These are phyloP conservation scores for Lydus trimaculatus DNA, from an alignment of 2,888 invertebrate genomes.

Conservation along the genomic window DNA sequence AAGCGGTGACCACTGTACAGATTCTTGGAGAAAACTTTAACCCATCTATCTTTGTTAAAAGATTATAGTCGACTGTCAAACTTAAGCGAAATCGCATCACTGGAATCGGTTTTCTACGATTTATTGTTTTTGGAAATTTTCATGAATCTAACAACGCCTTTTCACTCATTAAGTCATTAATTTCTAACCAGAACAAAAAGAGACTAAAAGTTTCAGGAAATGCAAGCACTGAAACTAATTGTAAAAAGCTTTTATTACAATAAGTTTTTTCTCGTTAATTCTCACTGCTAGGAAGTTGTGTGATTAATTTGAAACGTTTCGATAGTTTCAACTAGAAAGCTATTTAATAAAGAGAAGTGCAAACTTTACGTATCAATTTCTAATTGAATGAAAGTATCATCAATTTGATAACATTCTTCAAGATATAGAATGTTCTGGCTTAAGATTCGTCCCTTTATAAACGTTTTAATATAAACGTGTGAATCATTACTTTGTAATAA, in stretches of 20 bases:
- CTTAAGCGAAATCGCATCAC: too few species aligned
- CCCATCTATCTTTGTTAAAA: constrained; percentile 10
- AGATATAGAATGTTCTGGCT: too few species aligned
- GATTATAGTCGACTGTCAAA: background rate
- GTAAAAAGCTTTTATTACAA: background rate
- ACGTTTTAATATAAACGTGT: too few species aligned
- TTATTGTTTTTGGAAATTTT: background rate
- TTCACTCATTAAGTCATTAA: background rate
- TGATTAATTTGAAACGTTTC: background rate
- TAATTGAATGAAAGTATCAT: background rate
- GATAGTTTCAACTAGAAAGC: too few species aligned
- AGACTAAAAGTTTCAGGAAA: background rate
- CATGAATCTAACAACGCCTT: background rate
- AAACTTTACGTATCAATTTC: background rate
- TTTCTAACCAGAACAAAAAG: background rate
- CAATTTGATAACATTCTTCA: too few species aligned
- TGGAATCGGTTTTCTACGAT: too few species aligned
- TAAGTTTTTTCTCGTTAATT: background rate
- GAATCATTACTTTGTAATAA: too few species aligned
- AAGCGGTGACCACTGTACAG: too few species aligned
- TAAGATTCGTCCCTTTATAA: too few species aligned
- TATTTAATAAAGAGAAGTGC: background rate
- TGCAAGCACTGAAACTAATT: background rate
- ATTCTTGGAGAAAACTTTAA: too few species aligned
- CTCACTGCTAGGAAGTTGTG: background rate